Conservation (phyloP, 2,888 invertebrate species). For the Lymantria monacha region DNA sequence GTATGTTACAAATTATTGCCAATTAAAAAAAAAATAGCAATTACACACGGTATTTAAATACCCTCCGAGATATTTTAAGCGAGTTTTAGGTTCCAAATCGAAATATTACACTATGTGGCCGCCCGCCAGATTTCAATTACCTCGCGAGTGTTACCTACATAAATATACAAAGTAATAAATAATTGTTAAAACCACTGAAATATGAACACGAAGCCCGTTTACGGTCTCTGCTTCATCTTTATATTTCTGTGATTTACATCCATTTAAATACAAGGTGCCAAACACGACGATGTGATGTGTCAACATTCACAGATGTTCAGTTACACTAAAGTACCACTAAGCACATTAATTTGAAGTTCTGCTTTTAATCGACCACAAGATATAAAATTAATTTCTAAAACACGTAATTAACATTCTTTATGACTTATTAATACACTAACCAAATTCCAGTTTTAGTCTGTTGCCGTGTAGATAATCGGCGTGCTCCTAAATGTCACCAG, state of each 20-base stretch:
- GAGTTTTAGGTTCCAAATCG: constrained; percentile 40
- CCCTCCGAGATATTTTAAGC: constrained; percentile 37
- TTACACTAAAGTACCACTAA: constrained; percentile 31
- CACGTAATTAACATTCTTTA: constrained; percentile 29
- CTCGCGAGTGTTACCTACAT: constrained; percentile 34
- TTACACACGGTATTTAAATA: constrained; percentile 27
- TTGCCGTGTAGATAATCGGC: too few relatives aligned
- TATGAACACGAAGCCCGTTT: constrained; percentile 9
- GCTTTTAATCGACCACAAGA: constrained; percentile 31
- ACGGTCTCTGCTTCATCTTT: constrained; percentile 7
- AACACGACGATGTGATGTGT: constrained; percentile 12
- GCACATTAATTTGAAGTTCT: constrained; percentile 27
- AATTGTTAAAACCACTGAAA: constrained; percentile 15
- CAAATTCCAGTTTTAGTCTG: constrained; percentile 53
- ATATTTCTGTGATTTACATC: constrained; percentile 22
- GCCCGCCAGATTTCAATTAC: constrained; percentile 23
- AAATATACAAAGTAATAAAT: constrained; percentile 29
- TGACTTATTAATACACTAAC: constrained; percentile 47
- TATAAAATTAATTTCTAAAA: constrained; percentile 38
- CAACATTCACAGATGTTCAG: constrained; percentile 23
- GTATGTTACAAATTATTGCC: constrained; percentile 34
- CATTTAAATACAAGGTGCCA: constrained; percentile 29
- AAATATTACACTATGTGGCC: constrained; percentile 37
- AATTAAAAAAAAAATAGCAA: constrained; percentile 31
- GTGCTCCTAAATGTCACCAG: constrained; percentile 13